phyloP scores from a whole-genome alignment of 2,113 vertebrate species.

The Grantiella picta region DNA sequence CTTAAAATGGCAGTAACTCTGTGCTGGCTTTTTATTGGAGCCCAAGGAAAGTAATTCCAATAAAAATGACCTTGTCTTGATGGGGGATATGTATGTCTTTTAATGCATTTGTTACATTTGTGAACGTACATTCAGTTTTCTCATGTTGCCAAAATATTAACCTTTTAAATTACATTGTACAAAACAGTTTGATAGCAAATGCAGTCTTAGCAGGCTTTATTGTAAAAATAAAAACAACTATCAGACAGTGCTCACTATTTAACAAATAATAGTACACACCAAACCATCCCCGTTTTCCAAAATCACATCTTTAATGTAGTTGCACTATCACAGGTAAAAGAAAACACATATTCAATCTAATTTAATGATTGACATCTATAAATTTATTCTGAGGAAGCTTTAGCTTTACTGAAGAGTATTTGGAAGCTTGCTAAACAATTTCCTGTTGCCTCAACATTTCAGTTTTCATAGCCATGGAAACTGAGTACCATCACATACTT shows the following conservation, averaged over 20 bases:
- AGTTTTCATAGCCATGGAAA: not conserved
- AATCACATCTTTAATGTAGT: not conserved
- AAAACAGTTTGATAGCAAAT: not conserved
- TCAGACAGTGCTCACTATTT: not conserved
- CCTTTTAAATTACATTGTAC: not conserved
- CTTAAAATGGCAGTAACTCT: not conserved
- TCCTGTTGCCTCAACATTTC: not conserved
- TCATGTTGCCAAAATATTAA: not conserved
- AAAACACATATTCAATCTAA: not conserved
- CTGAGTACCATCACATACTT: fast-evolving
- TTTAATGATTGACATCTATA: not conserved
- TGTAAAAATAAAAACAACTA: not conserved
- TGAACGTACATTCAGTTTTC: not conserved
- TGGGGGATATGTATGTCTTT: not conserved
- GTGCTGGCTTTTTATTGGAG: not conserved
- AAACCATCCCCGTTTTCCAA: not conserved
- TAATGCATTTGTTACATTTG: not conserved
- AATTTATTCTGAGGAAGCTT: not conserved
- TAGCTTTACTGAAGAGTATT: not conserved
- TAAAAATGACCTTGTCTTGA: not conserved
- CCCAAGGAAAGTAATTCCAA: not conserved
- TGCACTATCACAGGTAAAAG: not conserved
- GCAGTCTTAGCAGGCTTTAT: not conserved
- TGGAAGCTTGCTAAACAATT: not conserved
- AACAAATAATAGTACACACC: not conserved